Conservation (phyloP, 1,140 invertebrate species). For the Brachionus plicatilis region DNA sequence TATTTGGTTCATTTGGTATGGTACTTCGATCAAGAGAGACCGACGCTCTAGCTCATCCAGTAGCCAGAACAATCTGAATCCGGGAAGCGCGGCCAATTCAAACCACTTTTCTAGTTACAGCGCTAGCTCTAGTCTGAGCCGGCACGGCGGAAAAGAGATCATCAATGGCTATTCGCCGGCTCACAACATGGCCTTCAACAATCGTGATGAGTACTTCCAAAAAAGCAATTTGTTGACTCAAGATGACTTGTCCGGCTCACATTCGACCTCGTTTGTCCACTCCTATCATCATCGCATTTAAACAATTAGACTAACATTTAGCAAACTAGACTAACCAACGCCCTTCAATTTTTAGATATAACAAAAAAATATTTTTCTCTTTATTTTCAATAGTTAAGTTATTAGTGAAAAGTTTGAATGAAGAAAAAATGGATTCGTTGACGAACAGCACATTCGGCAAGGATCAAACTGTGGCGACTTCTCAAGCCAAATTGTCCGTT, state of each 20-base stretch:
- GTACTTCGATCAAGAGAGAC: constrained; percentile 13
- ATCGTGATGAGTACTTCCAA: background rate
- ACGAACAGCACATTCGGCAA: background rate
- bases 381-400: constrained; percentile 18
- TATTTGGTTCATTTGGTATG: constrained; percentile 40
- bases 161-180: background rate
- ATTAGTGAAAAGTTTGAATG: background rate
- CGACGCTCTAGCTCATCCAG: background rate
- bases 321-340: background rate
- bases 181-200: background rate
- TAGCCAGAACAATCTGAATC: constrained; percentile 19
- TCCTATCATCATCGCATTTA: constrained; percentile 34
- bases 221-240: constrained; percentile 15
- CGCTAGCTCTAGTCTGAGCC: background rate
- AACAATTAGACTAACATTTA: constrained; percentile 16
- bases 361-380: background rate
- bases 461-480: background rate
- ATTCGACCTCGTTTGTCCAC: constrained; percentile 31
- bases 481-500: background rate
- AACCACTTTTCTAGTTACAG: constrained; percentile 31
- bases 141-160: background rate
- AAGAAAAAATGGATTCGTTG: background rate
- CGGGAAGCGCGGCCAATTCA: background rate
- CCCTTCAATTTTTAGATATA: background rate
- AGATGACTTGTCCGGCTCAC: constrained; percentile 23